Base-by-base conservation (phyloP, 1,140 invertebrate genomes). In the Brachionus koreanus region DNA sequence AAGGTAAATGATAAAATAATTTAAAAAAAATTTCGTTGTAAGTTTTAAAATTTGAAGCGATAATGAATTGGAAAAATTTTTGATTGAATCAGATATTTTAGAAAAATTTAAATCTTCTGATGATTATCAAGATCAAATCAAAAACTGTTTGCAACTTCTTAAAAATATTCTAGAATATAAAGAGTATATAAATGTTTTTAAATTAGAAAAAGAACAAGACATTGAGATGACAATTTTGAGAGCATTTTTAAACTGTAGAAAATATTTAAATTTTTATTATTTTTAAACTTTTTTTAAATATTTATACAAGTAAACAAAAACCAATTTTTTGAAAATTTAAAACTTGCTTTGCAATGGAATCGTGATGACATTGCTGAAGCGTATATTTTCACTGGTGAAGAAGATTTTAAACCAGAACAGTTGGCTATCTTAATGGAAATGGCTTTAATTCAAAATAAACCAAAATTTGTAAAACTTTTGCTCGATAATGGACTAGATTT, bases 401-500 rank as follows among this genome's bases (percentile, higher is more conserved):
- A 83, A 57, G 74, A 83, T 4, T 79, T 79, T 61, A 79, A 65
- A 25, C 25, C 79, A 42, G 39, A 52, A 35, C 52, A 82, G 61
- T 76, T 88, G 63, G 84, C 87, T 76, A 83, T 86, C 83, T 85
- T 85, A 43, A 87, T 88, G 86, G 84, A 86, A 43, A 95, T 98
- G 88, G 96, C 96, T 1, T 89, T 99, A 39, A 94, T 97, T 85
- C 94, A 96, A 88, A 95, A 98, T 88, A 90, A 95, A 67, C 95
- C 98, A 85, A 95, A 98, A 88, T 98, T 98, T 90, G 96, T 98
- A 0, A 95, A 96, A 89, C 89, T 98, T 16, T 91, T 98, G 3
- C 89, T 98, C 4, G 96, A 99, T 88, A 97, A 98, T 87, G 97
- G 97, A 13, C 94, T 99, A 19, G 96, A 94, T 83, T 98, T 98